These are phyloP conservation scores for Mesembrinibis cayennensis DNA, from an alignment of 2,113 vertebrate genomes.

Conservation along the genomic window DNA sequence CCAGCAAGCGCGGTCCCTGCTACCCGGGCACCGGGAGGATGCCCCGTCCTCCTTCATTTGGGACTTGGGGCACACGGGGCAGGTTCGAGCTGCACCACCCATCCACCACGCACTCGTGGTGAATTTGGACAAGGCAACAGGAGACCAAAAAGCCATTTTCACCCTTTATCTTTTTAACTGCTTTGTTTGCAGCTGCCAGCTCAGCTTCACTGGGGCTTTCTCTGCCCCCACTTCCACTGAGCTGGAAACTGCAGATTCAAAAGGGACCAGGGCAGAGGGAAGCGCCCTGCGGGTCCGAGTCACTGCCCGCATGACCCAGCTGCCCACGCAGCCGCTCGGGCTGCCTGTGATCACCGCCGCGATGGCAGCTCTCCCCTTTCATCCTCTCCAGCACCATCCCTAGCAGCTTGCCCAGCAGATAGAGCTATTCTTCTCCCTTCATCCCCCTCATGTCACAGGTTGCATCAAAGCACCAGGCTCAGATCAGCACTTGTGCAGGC, in stretches of 20 bases:
- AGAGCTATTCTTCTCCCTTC: not conserved
- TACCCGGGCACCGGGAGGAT: accelerated
- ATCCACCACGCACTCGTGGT: accelerated
- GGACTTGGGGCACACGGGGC: accelerated
- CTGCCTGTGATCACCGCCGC: not conserved
- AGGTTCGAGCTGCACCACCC: too few relatives aligned
- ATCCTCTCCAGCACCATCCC: not conserved
- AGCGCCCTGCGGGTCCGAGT: accelerated
- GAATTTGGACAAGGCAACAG: accelerated
- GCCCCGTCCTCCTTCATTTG: accelerated
- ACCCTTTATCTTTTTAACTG: not conserved
- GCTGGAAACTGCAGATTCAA: not conserved
- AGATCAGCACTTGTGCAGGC: not conserved
- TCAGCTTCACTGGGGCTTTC: not conserved
- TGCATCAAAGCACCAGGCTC: not conserved
- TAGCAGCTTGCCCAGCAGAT: not conserved
- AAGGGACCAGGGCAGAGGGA: not conserved
- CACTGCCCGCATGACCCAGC: not conserved
- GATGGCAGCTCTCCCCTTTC: not conserved
- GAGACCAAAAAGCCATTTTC: not conserved
- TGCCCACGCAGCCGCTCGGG: not conserved
- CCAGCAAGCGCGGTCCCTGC: accelerated
- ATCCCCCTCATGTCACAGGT: not conserved
- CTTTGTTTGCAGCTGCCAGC: not conserved
- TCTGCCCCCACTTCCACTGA: not conserved